Evolutionary conservation across 2,797 vertebrate species (phyloP), one percentile per base, ranked within the genome.

Genomic region (Semotilus atromaculatus): DNA sequence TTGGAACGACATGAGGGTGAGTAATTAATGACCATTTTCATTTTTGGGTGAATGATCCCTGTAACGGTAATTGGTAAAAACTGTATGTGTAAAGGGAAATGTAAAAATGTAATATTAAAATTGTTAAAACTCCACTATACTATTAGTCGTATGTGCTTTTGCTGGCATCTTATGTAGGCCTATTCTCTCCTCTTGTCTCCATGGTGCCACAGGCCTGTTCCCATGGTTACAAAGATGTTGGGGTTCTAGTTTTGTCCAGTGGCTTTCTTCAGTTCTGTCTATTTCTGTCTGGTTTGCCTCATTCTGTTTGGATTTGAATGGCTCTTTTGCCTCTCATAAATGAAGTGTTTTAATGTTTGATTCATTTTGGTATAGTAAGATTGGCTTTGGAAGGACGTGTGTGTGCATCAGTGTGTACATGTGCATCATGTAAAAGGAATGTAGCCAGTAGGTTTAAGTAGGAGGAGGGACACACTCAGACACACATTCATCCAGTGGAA

Each of bases 221-320:
- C 92, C 92, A 94, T 94, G 93, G 94, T 72, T 85, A 95, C 91
- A 34, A 48, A 81, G 90, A 87, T 88, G 74, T 86, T 82, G 84
- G 62, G 72, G 80, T 77, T 87, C 70, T 83, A 55, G 55, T 79
- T 75, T 80, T 84, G 83, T 84, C 60, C 81, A 84, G 87, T 80
- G 55, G 53, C 78, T 81, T 82, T 64, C 55, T 73, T 83, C 62
- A 66, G 38, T 58, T 80, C 38, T 53, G 29, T 51, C 45, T 36
- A 77, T 43, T 80, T 73, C 71, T 43, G n/a, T 64, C 38, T 45
- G 5, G 8, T 48, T 82, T 43, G 14, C 53, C 21, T 23, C 1
- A 2, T 84, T 45, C 45, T 45, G 45, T 31, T 60, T 82, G 29
- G 7, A 58, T 84, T 43, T 68, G 64, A 68, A 43, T 55, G 34